phyloP scores from a whole-genome alignment of 2,888 invertebrate species.

The Meghimatium bilineatum region DNA sequence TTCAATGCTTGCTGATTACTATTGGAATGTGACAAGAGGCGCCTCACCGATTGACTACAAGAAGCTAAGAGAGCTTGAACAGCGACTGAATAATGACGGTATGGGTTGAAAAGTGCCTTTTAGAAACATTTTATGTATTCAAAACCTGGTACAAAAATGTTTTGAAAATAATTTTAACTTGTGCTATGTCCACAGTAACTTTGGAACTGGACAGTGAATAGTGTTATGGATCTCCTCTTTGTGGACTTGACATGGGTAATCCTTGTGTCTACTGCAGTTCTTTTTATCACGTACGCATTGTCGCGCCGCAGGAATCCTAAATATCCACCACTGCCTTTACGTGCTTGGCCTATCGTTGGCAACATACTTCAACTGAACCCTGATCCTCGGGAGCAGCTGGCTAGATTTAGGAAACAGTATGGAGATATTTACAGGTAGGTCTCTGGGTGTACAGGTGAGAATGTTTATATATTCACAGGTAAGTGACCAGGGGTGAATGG shows the following conservation, averaged over 20 bases:
- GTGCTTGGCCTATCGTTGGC: slow-evolving; percentile 22
- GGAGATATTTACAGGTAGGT: slow-evolving; percentile 26
- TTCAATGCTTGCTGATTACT: no score
- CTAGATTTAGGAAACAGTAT: slow-evolving; percentile 14
- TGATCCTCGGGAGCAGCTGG: slow-evolving; percentile 6
- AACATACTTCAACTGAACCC: slow-evolving; percentile 7
- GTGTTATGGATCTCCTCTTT: neutral
- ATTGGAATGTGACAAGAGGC: no score
- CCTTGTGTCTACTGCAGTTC: neutral
- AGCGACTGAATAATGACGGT: no score
- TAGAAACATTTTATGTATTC: no score
- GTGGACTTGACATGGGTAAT: neutral
- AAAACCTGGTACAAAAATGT: no score
- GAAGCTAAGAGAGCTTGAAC: no score
- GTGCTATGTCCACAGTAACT: neutral
- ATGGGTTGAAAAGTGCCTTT: no score
- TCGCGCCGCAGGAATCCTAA: neutral
- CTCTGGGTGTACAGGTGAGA: neutral
- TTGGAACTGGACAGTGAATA: neutral
- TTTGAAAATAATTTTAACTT: neutral
- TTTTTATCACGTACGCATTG: neutral
- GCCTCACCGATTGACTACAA: no score
- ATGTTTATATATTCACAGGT: neutral
- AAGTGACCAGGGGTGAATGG: no score
- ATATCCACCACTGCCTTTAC: slow-evolving; percentile 7